phyloP scores from a whole-genome alignment of 2,113 vertebrate genomes.

The Scomber scombrus region DNA sequence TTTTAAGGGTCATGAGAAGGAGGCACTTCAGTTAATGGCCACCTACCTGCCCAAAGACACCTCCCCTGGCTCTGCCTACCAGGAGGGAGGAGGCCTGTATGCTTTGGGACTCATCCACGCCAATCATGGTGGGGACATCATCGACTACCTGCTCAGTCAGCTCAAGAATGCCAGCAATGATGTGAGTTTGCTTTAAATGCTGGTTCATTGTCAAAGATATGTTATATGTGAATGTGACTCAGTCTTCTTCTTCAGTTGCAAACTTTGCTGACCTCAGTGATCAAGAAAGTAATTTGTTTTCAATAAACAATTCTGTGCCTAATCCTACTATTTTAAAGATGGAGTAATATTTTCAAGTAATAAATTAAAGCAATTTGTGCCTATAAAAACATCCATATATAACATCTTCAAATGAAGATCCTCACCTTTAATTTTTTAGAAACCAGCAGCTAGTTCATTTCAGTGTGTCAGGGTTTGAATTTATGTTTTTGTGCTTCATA shows the following conservation, averaged over 20 bases:
- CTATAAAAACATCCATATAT: too few relatives aligned
- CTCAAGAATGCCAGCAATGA: constrained; percentile 99
- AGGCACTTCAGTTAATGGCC: constrained; percentile 97
- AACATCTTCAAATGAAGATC: too few relatives aligned
- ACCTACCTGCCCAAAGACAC: constrained; percentile 99
- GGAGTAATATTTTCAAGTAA: too few relatives aligned
- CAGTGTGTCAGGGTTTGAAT: neutral
- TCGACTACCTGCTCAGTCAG: constrained; percentile 97
- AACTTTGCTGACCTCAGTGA: too few relatives aligned
- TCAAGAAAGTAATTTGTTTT: too few relatives aligned
- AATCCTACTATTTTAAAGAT: too few relatives aligned
- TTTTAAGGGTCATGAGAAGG: constrained; percentile 96
- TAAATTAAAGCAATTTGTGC: too few relatives aligned
- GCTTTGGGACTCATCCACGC: constrained; percentile 98
- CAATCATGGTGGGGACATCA: constrained; percentile 98
- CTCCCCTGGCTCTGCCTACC: constrained; percentile 98
- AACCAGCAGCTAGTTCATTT: neutral
- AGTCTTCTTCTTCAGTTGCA: too few relatives aligned
- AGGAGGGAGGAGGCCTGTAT: constrained; percentile 97
- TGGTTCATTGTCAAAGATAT: neutral
- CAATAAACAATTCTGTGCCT: too few relatives aligned
- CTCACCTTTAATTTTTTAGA: too few relatives aligned
- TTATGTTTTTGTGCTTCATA: neutral
- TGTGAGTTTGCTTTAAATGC: constrained; percentile 80
- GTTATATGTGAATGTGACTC: neutral